Percentiles rank a stretch among this genome's conserved stretches.
phyloP scores from a whole-genome alignment of 2,888 invertebrate species.

The Ecliptopera silaceata region DNA sequence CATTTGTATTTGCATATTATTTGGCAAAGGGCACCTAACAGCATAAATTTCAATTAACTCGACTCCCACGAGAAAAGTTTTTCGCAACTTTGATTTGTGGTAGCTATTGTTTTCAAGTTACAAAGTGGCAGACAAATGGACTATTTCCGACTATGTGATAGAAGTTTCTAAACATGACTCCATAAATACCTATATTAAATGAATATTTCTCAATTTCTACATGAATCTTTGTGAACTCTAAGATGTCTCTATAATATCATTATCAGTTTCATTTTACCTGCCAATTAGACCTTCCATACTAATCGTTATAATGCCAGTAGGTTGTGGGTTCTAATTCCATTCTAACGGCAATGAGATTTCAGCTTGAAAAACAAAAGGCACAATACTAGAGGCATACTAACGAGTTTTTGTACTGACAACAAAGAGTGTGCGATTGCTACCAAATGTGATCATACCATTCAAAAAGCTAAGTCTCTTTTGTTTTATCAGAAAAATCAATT shows the following conservation, averaged over 20 bases:
- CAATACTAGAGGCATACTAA: neutral
- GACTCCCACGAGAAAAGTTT: conserved; percentile 10
- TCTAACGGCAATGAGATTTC: neutral
- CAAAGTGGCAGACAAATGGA: conserved; percentile 9
- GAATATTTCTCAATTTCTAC: neutral
- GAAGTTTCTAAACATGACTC: neutral
- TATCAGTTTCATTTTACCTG: neutral
- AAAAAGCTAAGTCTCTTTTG: neutral
- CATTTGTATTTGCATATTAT: conserved; percentile 16
- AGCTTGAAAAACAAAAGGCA: neutral
- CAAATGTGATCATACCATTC: neutral
- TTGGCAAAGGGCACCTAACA: conserved; percentile 7
- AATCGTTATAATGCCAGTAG: no score
- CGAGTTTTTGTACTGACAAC: neutral
- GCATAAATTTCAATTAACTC: conserved; percentile 15
- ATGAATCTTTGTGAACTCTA: no score
- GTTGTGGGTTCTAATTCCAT: neutral
- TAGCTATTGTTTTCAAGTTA: conserved; percentile 9
- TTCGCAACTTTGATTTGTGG: conserved; percentile 13
- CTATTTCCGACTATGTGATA: neutral
- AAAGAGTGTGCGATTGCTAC: neutral
- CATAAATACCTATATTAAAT: no score
- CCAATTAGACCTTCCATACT: neutral
- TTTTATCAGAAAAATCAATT: neutral
- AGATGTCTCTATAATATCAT: no score